phyloP scores from a whole-genome alignment of 2,888 invertebrate species.

The Drosophila acutilabella region DNA sequence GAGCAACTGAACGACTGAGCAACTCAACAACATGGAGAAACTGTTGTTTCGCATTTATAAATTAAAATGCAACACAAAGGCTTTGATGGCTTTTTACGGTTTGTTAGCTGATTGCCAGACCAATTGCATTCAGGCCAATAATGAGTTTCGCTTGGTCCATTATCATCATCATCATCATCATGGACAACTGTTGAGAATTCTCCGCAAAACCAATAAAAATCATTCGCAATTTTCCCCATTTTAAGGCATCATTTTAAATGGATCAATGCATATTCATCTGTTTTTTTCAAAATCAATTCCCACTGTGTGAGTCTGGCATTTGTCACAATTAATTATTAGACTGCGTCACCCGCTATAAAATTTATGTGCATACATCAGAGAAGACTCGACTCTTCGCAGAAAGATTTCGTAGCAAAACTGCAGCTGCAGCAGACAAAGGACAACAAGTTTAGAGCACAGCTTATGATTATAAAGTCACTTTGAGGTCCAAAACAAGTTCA shows the following conservation, averaged over 20 bases:
- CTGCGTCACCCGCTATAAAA: slow-evolving; percentile 18
- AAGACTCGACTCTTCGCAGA: neutral
- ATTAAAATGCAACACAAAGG: slow-evolving; percentile 38
- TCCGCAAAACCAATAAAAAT: slow-evolving; percentile 22
- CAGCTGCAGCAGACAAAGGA: slow-evolving; percentile 20
- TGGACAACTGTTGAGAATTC: slow-evolving; percentile 12
- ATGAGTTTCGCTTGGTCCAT: slow-evolving; percentile 27
- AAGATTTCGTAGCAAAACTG: neutral
- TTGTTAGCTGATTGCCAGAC: slow-evolving; percentile 26
- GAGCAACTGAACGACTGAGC: slow-evolving; percentile 4
- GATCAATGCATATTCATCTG: slow-evolving; percentile 43
- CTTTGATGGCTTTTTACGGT: slow-evolving; percentile 35
- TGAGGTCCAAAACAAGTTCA: slow-evolving; percentile 10
- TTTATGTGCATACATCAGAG: slow-evolving; percentile 21
- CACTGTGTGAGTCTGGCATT: slow-evolving; percentile 27
- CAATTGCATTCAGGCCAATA: slow-evolving; percentile 27
- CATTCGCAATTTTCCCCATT: slow-evolving; percentile 12
- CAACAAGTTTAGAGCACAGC: slow-evolving; percentile 13
- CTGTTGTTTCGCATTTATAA: slow-evolving; percentile 27
- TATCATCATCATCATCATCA: slow-evolving; percentile 11
- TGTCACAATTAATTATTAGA: slow-evolving; percentile 49
- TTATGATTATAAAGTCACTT: slow-evolving; percentile 17
- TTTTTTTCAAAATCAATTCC: slow-evolving; percentile 13
- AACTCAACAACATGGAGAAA: slow-evolving; percentile 2
- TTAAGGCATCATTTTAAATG: slow-evolving; percentile 12